Conservation (phyloP, 2,113 vertebrate genomes). For the Ptilonorhynchus violaceus region DNA sequence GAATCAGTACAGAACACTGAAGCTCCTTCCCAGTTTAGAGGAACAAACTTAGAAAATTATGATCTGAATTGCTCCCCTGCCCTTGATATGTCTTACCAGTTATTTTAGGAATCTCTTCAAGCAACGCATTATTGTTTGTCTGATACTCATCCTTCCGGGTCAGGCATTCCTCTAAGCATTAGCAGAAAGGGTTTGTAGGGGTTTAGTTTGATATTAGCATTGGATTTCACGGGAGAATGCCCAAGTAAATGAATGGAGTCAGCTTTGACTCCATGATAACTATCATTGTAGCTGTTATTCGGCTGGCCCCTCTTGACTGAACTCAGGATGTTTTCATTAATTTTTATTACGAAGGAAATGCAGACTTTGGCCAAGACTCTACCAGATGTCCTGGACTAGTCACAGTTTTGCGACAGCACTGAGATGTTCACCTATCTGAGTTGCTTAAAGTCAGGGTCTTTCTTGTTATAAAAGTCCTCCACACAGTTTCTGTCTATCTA, state of each 20-base stretch:
- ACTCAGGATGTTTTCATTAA: not conserved
- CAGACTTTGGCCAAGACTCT: not conserved
- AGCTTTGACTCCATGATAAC: not conserved
- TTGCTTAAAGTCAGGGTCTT: not conserved
- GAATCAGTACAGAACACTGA: not conserved
- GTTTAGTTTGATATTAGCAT: not conserved
- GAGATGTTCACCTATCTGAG: not conserved
- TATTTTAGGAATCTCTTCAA: not conserved
- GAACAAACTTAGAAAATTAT: not conserved
- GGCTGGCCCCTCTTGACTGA: not conserved
- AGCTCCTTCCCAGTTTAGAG: not conserved
- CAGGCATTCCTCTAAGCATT: not conserved
- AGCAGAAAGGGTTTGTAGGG: not conserved
- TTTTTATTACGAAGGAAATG: not conserved
- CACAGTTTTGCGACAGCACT: not conserved
- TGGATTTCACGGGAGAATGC: not conserved
- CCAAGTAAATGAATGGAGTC: not conserved
- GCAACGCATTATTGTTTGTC: accelerated
- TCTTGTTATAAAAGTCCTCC: not conserved
- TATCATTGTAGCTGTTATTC: not conserved
- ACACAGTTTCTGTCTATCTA: not conserved
- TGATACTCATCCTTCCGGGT: not conserved
- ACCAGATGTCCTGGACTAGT: not conserved
- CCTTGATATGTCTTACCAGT: not conserved
- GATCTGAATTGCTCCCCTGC: not conserved